phyloP scores from a whole-genome alignment of 2,888 invertebrate species.

The Psococerastis gibbosa region DNA sequence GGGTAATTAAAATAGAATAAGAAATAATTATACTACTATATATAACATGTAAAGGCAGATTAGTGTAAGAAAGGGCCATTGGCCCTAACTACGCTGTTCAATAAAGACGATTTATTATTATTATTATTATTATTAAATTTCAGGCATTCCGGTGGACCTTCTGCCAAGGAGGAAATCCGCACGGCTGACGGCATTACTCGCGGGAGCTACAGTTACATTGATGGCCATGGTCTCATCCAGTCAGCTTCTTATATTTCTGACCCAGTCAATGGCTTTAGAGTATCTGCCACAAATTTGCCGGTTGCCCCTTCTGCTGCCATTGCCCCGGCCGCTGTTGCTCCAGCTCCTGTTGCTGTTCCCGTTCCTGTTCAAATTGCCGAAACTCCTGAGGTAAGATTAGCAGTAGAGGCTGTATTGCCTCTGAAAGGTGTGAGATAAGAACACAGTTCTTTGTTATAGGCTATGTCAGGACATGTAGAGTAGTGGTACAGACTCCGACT shows the following conservation, averaged over 20 bases:
- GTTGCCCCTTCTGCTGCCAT: slow-evolving; percentile 23
- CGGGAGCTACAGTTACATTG: slow-evolving; percentile 46
- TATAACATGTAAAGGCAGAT: no score
- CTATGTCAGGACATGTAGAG: no score
- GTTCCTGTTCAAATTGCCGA: slow-evolving; percentile 16
- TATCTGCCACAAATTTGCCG: slow-evolving; percentile 42
- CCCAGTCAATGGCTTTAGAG: slow-evolving; percentile 40
- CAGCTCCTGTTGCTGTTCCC: slow-evolving; percentile 26
- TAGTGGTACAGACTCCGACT: no score
- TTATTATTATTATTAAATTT: no score
- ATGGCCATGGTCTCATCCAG: slow-evolving; percentile 41
- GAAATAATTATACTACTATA: no score
- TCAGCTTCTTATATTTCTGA: slow-evolving; percentile 44
- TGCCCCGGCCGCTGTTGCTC: slow-evolving; percentile 26
- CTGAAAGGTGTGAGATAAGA: no score
- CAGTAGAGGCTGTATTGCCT: no score
- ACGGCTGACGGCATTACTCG: slow-evolving; percentile 24
- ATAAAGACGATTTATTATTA: no score
- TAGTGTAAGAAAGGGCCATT: no score
- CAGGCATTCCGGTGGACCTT: slow-evolving; percentile 17
- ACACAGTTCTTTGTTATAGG: no score
- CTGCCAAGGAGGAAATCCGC: slow-evolving; percentile 22
- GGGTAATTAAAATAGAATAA: no score
- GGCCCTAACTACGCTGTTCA: no score
- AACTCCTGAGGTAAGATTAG: slow-evolving; percentile 6